phyloP scores from a whole-genome alignment of 2,888 invertebrate genomes.

The Herminia tarsipennalis region DNA sequence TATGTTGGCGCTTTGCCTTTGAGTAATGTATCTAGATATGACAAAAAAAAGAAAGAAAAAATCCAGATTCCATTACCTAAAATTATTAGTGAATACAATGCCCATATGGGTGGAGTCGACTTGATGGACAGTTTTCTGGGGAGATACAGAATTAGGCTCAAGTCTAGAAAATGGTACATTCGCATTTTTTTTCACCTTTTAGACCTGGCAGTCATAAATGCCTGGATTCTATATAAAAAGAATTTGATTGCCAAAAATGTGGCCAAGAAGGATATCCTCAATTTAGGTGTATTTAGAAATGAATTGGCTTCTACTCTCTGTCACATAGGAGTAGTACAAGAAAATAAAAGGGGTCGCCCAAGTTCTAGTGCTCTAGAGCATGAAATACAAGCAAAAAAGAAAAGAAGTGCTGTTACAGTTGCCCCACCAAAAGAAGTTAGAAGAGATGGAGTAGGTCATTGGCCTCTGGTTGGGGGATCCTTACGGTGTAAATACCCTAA shows the following conservation, averaged over 20 bases:
- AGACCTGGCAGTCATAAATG: too few species aligned
- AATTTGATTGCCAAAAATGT: conserved; percentile 38
- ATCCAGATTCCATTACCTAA: conserved; percentile 18
- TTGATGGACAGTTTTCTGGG: conserved; percentile 5
- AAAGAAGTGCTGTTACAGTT: conserved; percentile 32
- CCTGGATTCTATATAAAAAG: too few species aligned
- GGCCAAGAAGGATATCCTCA: conserved; percentile 32
- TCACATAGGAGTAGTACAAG: conserved; percentile 16
- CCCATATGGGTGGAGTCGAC: conserved; percentile 43
- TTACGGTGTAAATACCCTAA: conserved; percentile 34
- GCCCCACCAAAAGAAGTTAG: conserved; percentile 31
- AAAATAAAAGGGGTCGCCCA: conserved; percentile 34
- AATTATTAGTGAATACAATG: conserved; percentile 20
- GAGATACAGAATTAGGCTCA: not conserved
- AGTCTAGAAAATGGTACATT: conserved; percentile 1
- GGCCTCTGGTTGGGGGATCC: conserved; percentile 31
- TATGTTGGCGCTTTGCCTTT: conserved; percentile 13
- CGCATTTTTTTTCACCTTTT: too few species aligned
- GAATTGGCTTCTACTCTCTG: conserved; percentile 26
- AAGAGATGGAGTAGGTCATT: conserved; percentile 28
- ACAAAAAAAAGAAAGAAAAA: conserved; percentile 15
- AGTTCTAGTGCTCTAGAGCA: conserved; percentile 33
- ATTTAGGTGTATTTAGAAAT: conserved; percentile 21
- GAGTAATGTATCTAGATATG: conserved; percentile 13
- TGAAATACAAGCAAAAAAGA: conserved; percentile 38